These are phyloP conservation scores for Equus przewalskii DNA, from an alignment of 2,113 vertebrate genomes.

Conservation along the genomic window DNA sequence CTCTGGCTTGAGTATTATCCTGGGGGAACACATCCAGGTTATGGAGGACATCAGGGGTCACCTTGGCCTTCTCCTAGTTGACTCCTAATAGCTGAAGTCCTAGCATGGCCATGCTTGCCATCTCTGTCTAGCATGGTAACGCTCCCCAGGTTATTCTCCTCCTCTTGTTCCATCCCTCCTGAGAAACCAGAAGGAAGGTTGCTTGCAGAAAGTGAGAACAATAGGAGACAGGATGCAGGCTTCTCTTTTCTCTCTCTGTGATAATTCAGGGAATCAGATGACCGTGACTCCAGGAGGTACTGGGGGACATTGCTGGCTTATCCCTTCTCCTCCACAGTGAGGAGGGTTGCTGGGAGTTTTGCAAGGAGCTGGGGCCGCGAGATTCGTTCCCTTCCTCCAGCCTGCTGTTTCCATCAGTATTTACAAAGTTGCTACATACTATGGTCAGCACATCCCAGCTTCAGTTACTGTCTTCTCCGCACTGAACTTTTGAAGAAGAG, in stretches of 20 bases:
- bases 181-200: not conserved
- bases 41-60: not conserved
- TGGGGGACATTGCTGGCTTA: not conserved
- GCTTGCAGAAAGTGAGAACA: not conserved
- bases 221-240: not conserved
- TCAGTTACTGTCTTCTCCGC: not conserved
- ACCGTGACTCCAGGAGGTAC: not conserved
- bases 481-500: not conserved
- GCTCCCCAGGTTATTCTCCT: not conserved
- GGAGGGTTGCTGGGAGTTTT: not conserved
- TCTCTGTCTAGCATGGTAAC: not conserved
- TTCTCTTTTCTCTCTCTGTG: not conserved
- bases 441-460: not conserved
- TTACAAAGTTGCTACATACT: not conserved
- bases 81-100: not conserved
- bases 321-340: not conserved
- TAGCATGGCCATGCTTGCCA: accelerated
- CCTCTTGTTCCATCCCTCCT: not conserved
- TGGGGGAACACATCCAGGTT: not conserved
- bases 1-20: not conserved
- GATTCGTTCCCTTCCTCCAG: not conserved
- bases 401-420: accelerated
- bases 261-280: not conserved
- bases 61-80: not conserved
- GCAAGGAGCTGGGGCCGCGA: not conserved